Evolutionary conservation across 2,113 vertebrate species (phyloP), one percentile per base, ranked within the genome.

Genomic region (Phalacrocorax aristotelis): DNA sequence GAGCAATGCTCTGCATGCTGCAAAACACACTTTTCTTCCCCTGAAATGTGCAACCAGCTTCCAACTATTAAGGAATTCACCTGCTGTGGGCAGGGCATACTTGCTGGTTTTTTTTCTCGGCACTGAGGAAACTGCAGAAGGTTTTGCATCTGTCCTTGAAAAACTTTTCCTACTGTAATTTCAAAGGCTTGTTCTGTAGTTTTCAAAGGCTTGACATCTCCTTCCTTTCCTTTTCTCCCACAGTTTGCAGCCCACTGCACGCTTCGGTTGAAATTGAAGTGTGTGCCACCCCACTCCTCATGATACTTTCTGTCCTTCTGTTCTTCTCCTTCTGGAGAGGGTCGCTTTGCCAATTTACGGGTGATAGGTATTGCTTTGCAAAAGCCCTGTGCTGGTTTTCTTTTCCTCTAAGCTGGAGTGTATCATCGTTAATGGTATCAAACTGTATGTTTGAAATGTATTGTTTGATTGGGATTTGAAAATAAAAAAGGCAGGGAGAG

Each of bases 321-420:
- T n/a, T 62, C 3, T 38, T 38, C 38, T 38, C 10, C 38, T 38
- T 38, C 38, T 58, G 51, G 51, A 78, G 55, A 54, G 9, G 13
- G 5, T 44, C 3, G 0, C 10, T 62, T 70, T 62, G 55, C 29
- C 49, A 17, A 2, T 83, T 76, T 40, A 20, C 18, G 76, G 18
- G 23, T 44, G 21, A 70, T 42, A 13, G 9, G 7, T 51, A 26
- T 40, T 51, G 32, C 18, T 46, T 25, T 40, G 48, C 9, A 42
- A 62, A 83, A 66, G 36, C 0, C 13, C 10, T 2, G 6, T 14
- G 13, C 29, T 3, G 17, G 1, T 2, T 16, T 14, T 36, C 32
- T 42, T 22, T 4, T 4, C 20, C 22, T 80, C 14, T 38, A 60
- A 57, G 14, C 19, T 82, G 49, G 20, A 61, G 17, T 15, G 7